Conservation (phyloP, 2,888 invertebrate genomes). For the Rotaria magnacalcarata region DNA sequence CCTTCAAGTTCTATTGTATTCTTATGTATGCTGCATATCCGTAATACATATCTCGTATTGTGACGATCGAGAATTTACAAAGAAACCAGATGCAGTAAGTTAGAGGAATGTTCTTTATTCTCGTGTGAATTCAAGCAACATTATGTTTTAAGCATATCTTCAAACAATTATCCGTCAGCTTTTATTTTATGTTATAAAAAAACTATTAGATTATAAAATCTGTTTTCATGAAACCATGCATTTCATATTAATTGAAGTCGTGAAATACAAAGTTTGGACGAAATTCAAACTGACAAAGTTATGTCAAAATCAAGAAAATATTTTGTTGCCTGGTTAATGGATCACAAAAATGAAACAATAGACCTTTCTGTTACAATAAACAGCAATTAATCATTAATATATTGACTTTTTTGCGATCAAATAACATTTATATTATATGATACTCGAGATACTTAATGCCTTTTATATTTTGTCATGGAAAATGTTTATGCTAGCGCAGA, state of each 20-base stretch:
- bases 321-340: background rate
- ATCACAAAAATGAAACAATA: background rate
- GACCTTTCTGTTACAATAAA: background rate
- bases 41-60: background rate
- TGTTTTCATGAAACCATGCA: background rate
- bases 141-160: background rate
- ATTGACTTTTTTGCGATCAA: background rate
- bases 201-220: no score
- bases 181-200: background rate
- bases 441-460: no score
- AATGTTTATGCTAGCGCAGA: no score
- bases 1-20: background rate
- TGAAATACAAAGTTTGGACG: background rate
- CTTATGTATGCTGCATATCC: background rate
- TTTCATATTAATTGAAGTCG: background rate
- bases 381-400: background rate
- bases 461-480: no score
- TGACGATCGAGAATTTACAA: background rate
- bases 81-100: background rate
- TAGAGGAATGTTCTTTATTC: background rate
- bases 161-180: background rate
- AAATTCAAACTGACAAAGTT: background rate
- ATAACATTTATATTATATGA: background rate
- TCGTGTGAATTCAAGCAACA: background rate
- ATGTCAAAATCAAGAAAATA: background rate